Percentiles rank a stretch among this genome's conserved stretches.
Evolutionary conservation across 2,797 vertebrate species (phyloP).

Genomic region (Agapornis canus): DNA sequence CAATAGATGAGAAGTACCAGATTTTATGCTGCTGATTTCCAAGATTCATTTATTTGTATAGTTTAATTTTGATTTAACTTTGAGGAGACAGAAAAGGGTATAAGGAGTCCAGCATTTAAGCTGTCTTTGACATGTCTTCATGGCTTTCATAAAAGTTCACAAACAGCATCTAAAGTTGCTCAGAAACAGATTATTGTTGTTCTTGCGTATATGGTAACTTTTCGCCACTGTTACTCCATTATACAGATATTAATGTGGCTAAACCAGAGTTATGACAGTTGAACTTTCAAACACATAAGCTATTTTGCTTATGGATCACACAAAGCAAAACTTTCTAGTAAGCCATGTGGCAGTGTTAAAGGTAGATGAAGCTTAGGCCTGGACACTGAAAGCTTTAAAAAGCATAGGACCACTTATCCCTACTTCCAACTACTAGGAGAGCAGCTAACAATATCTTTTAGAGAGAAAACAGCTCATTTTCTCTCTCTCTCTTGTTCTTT

Average conservation of each 20-base stretch:
- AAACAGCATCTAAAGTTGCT: not conserved
- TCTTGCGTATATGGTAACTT: not conserved
- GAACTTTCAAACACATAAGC: not conserved
- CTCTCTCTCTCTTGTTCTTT: not conserved
- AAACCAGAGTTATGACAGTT: not conserved
- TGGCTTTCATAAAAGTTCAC: not conserved
- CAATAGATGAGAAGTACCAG: not conserved
- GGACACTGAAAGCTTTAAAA: not conserved
- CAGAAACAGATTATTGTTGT: not conserved
- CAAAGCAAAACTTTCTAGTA: not conserved
- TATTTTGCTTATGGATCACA: not conserved
- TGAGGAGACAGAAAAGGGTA: not conserved
- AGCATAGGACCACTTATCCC: not conserved
- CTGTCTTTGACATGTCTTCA: not conserved
- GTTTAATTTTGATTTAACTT: not conserved
- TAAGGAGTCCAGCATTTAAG: not conserved
- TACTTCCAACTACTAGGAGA: not conserved
- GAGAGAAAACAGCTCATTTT: not conserved
- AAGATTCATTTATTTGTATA: not conserved
- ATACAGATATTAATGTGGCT: not conserved
- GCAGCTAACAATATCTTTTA: not conserved
- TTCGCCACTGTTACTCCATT: not conserved
- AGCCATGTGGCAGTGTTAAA: not conserved
- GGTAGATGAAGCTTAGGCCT: not conserved
- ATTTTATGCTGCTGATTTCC: not conserved